These are phyloP conservation scores for Micropoecilia bifurca DNA, from an alignment of 2,797 vertebrate species.

Conservation along the genomic window DNA sequence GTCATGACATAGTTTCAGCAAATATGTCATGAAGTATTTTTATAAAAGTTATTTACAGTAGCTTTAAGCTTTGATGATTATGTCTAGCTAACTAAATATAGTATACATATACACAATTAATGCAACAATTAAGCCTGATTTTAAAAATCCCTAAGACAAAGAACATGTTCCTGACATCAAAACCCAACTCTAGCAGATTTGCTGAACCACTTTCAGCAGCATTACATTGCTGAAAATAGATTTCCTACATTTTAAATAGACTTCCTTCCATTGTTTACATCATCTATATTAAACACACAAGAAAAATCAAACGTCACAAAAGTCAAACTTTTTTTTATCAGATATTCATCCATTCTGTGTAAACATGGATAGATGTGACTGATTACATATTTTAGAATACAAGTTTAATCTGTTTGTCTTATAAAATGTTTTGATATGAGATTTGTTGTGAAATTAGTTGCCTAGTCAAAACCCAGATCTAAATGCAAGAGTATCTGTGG, in stretches of 20 bases:
- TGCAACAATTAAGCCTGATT: background rate
- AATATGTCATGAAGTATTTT: no score
- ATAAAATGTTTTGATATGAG: background rate
- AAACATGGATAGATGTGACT: background rate
- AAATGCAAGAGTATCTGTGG: background rate
- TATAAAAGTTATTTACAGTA: no score
- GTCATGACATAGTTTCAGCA: no score
- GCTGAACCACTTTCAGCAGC: background rate
- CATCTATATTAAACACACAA: background rate
- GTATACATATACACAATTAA: background rate
- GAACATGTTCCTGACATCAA: background rate
- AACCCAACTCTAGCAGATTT: background rate
- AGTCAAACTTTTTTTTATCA: background rate
- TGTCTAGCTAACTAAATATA: background rate
- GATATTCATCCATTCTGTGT: background rate
- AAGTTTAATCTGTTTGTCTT: background rate
- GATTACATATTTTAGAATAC: background rate
- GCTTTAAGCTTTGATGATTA: background rate
- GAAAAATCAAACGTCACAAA: background rate
- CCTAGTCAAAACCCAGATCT: background rate
- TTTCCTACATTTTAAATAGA: background rate
- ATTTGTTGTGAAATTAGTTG: background rate
- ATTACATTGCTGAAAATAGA: background rate
- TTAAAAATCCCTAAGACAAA: background rate
- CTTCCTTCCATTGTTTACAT: background rate